Evolutionary conservation across 2,888 invertebrate species (phyloP).

Genomic region (Troglohyphantes excavatus): DNA sequence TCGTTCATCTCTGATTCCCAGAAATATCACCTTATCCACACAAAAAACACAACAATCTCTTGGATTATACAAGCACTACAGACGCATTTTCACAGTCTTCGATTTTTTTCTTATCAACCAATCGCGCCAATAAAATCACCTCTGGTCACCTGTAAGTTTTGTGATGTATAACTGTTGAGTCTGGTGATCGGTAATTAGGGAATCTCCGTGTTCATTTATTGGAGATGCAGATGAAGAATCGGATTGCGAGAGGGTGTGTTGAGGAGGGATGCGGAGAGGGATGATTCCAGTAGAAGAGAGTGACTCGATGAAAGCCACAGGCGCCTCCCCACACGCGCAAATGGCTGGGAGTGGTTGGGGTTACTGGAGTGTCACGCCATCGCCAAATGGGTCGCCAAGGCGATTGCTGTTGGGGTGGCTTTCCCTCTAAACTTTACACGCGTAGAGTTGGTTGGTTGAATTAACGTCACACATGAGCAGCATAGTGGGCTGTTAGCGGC

Average conservation of each 20-base stretch:
- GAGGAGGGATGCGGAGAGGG: background rate
- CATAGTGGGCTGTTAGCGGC: no score
- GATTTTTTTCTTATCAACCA: no score
- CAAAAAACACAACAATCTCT: background rate
- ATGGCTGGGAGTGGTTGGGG: background rate
- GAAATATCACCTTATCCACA: background rate
- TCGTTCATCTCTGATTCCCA: constrained; percentile 64
- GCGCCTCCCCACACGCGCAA: background rate
- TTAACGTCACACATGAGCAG: no score
- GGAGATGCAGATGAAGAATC: background rate
- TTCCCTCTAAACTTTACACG: no score
- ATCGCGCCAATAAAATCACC: background rate
- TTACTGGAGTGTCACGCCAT: background rate
- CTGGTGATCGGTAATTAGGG: background rate
- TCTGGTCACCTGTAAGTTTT: background rate
- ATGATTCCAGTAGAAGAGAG: background rate
- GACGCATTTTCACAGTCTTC: constrained; percentile 51
- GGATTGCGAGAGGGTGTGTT: background rate
- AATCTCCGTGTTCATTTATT: background rate
- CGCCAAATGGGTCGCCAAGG: constrained; percentile 37
- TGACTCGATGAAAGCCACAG: background rate
- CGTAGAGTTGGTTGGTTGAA: no score
- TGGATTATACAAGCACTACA: background rate
- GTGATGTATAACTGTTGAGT: background rate
- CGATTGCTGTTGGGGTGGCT: no score